Evolutionary conservation across 1,140 invertebrate genomes (phyloP), one percentile per base, ranked within the genome.

Genomic region (Ooceraea biroi): DNA sequence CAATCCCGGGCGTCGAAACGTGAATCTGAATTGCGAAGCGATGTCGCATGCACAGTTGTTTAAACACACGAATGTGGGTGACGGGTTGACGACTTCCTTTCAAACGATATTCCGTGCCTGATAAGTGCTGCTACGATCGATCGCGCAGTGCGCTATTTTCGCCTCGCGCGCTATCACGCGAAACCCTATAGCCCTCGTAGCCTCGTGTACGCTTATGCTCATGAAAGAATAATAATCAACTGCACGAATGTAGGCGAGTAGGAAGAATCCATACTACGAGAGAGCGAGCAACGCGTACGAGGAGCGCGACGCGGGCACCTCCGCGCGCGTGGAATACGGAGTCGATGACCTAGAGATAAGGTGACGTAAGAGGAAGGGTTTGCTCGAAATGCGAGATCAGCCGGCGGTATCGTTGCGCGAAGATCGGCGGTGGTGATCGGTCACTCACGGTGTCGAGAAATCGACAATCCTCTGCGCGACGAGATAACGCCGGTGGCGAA

Each of bases 91-190:
- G 60, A 60, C 73, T 77, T 65, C 73, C 73, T 36, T 63, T 27
- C n/a, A 22, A 60, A 82, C 52, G 68, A 73, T 69, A 30, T 36
- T n/a, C 22, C 36, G 44, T 77, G 46, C 19, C 36, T 72, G 73
- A 85, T 85, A 85, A 72, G 41, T 44, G 36, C 30, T 44, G 25
- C 19, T 48, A 30, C 27, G 74, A 86, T 86, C 69, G 85, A 82
- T 83, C 85, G 41, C n/a, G 17, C 46, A 25, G 55, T 71, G 48
- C 52, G 57, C 30, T 83, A 87, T 71, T 87, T 83, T 85, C 73
- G 48, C 68, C 22, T 52, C 0, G 44, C 0, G 44, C 46, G 57
- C 55, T 86, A 83, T 86, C 63, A 66, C 55, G 36, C 36, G 17
- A 80, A 57, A 71, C 77, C 65, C 71, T 77, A 77, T 66, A 50